These are phyloP conservation scores for Chrysolina oricalcia DNA, from an alignment of 2,888 invertebrate species.

Conservation along the genomic window DNA sequence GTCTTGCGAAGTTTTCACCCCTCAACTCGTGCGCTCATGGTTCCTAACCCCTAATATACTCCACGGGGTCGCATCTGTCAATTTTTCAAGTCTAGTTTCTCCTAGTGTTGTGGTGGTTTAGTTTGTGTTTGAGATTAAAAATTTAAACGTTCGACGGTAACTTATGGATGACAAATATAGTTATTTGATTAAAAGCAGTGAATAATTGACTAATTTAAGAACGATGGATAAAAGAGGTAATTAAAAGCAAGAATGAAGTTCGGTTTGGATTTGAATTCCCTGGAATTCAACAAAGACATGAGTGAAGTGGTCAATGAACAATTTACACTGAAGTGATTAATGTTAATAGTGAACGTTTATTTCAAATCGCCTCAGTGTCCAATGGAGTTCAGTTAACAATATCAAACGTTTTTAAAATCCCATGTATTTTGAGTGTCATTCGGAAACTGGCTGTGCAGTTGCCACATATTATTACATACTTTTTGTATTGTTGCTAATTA, in stretches of 20 bases:
- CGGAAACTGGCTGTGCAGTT: background rate
- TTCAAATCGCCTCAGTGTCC: background rate
- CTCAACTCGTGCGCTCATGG: slow-evolving; percentile 59
- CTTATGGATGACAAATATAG: background rate
- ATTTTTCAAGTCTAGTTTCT: slow-evolving; percentile 69
- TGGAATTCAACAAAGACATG: background rate
- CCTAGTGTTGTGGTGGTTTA: slow-evolving; percentile 61
- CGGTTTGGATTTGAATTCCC: background rate
- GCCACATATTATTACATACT: background rate
- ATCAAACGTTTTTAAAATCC: background rate
- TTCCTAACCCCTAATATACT: slow-evolving; percentile 64
- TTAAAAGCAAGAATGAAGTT: background rate
- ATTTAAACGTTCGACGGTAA: slow-evolving; percentile 11
- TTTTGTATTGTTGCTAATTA: slow-evolving; percentile 37
- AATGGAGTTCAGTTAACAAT: slow-evolving; percentile 39
- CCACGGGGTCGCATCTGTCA: slow-evolving; percentile 72
- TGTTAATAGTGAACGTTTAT: background rate
- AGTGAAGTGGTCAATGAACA: background rate
- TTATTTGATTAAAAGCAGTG: background rate
- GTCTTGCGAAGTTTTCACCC: background rate
- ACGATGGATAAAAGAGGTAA: background rate
- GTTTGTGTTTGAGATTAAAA: slow-evolving; percentile 59
- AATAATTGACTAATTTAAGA: background rate
- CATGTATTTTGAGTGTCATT: slow-evolving; percentile 3
- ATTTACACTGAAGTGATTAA: background rate